Base-by-base conservation (phyloP, 2,888 invertebrate species). In the Idaea dimidiata region DNA sequence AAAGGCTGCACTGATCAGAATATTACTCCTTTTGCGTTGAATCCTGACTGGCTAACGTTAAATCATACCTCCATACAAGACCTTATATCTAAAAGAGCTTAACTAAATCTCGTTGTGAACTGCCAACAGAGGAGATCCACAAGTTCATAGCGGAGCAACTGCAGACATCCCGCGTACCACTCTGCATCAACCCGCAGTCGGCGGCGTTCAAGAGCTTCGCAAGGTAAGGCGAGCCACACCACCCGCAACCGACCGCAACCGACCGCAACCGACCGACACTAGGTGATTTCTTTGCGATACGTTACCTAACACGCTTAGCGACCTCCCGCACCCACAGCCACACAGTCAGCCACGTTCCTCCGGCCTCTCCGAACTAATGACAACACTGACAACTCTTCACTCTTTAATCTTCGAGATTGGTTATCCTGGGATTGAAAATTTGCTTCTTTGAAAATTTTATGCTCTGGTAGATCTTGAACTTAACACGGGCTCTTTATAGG, bases 121-220 rank as follows among this genome's bases (percentile, higher is more conserved):
- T 43, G 67, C 78, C 74, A 79, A 66, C 96, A 97, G 99, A 99
- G 95, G 98, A 98, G 94, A 97, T 99, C 95, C 99, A 99, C 95
- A 98, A 98, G 94, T 99, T 99, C 93, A 99, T 99, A 91, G 97
- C 97, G 83, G 99, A 99, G 91, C 98, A 99, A 91, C 94, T 98
- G 87, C 97, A 97, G 89, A 97, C 97, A 82, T 97, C 97, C 84
- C 96, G 98, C 76, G 98, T 99, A 79, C 99, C 99, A 75, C 95
- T 99, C 79, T 99, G 99, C 95, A 99, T 99, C 94, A 99, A 99
- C 94, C 99, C 99, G 80, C 98, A 99, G 93, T 99, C 99, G 85
- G 99, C 99, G 89, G 99, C 99, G 90, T 99, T 99, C 95, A 99
- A 99, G 95, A 99, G 98, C 95, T 99, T 99, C 96, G 98, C 99